phyloP scores from a whole-genome alignment of 2,888 invertebrate species.

The Protula sp. region DNA sequence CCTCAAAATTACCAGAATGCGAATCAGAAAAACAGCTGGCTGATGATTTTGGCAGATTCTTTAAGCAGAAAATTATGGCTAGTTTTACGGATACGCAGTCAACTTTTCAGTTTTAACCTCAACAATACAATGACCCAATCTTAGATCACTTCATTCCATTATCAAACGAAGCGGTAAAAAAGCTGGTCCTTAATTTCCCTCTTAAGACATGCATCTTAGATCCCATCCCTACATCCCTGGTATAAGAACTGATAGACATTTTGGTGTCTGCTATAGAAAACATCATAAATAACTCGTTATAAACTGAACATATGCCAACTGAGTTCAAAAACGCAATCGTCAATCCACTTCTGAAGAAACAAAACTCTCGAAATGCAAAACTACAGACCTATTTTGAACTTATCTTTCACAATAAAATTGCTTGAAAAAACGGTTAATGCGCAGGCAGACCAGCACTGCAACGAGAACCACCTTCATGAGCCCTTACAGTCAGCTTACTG shows the following conservation, averaged over 20 bases:
- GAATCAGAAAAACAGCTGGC: neutral
- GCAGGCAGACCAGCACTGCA: no score
- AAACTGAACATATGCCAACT: neutral
- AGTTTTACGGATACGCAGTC: neutral
- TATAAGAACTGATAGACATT: neutral
- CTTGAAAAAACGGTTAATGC: no score
- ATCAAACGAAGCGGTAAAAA: no score
- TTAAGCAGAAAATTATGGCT: neutral
- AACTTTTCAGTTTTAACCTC: no score
- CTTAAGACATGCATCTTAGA: neutral
- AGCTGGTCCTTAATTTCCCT: no score
- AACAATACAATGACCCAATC: no score
- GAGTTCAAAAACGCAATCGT: neutral
- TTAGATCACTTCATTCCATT: no score
- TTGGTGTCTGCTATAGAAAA: neutral
- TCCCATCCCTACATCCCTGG: neutral
- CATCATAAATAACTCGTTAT: neutral
- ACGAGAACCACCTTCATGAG: no score
- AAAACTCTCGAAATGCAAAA: no score
- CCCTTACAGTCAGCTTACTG: no score
- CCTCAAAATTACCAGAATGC: neutral
- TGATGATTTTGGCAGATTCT: neutral
- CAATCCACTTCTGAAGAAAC: neutral
- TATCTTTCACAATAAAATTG: no score
- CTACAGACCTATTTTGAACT: no score